Evolutionary conservation across 2,797 vertebrate genomes (phyloP).

Genomic region (Danio aesculapii): DNA sequence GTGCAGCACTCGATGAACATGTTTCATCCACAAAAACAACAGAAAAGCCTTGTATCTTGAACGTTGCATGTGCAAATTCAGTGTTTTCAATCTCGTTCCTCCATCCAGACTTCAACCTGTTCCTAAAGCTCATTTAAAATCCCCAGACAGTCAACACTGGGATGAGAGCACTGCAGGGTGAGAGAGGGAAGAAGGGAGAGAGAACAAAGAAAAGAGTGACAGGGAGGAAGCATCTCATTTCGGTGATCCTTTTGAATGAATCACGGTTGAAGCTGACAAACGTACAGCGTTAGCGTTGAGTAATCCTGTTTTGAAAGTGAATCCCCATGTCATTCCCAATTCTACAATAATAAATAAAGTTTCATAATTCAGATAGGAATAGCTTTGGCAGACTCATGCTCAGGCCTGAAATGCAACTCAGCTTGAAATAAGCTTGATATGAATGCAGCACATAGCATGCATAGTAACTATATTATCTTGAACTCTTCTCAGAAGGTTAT

Average conservation of each 20-base stretch:
- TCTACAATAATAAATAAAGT: not conserved
- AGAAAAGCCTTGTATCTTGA: not conserved
- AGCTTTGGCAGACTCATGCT: not conserved
- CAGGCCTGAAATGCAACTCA: constrained; percentile 1
- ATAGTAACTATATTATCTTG: not conserved
- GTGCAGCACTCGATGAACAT: not conserved
- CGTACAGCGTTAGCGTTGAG: not conserved
- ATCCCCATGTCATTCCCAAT: constrained; percentile 22
- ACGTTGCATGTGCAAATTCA: not conserved
- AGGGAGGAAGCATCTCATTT: constrained; percentile 34
- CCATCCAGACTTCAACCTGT: constrained; percentile 13
- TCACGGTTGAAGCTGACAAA: constrained; percentile 28
- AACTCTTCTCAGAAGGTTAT: constrained; percentile 11
- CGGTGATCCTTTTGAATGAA: constrained; percentile 22
- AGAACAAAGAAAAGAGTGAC: constrained; percentile 22
- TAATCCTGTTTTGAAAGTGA: constrained; percentile 28
- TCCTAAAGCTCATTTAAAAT: constrained; percentile 36
- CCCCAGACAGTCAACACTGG: constrained; percentile 29
- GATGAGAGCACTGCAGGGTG: constrained; percentile 34
- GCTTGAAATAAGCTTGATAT: not conserved
- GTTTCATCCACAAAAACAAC: not conserved
- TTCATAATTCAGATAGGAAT: constrained; percentile 11
- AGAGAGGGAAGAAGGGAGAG: constrained; percentile 6
- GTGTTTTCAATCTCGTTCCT: not conserved
- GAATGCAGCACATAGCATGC: constrained; percentile 7